Conservation (phyloP, 2,888 invertebrate species). For the Phania funesta region DNA sequence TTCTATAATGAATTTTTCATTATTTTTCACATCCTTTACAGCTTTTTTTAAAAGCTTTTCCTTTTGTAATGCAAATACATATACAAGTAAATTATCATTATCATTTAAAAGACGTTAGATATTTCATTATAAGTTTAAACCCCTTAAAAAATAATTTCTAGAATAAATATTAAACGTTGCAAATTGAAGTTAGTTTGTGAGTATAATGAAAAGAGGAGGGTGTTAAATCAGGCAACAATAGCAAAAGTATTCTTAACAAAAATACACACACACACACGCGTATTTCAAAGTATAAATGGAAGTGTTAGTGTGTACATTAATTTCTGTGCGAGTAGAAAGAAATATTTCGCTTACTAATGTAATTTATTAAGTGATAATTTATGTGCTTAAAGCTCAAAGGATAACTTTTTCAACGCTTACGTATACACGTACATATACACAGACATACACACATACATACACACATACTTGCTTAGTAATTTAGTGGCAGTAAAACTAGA, state of each 20-base stretch:
- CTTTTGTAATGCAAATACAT: neutral
- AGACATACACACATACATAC: neutral
- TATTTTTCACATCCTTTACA: too few relatives aligned
- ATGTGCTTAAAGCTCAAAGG: conserved; percentile 68
- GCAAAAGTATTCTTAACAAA: conserved; percentile 16
- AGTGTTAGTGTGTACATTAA: conserved; percentile 10
- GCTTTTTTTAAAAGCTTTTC: too few relatives aligned
- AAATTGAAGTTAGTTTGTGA: conserved; percentile 8
- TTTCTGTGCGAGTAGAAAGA: neutral
- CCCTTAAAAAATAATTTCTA: conserved; percentile 3
- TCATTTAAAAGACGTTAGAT: neutral
- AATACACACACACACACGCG: conserved; percentile 11
- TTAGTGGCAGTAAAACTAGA: conserved; percentile 9
- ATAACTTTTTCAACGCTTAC: conserved; percentile 60
- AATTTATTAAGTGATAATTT: conserved; percentile 73
- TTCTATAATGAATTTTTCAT: too few relatives aligned
- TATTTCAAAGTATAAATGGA: neutral
- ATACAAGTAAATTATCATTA: conserved; percentile 20
- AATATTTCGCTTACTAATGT: conserved; percentile 65
- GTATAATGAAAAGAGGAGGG: neutral
- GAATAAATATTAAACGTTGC: neutral
- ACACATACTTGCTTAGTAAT: neutral
- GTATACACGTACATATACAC: neutral
- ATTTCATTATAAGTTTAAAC: conserved; percentile 12
- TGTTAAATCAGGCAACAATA: conserved; percentile 12